These are phyloP conservation scores for Graphium colonna DNA, from an alignment of 2,888 invertebrate genomes.

Conservation along the genomic window DNA sequence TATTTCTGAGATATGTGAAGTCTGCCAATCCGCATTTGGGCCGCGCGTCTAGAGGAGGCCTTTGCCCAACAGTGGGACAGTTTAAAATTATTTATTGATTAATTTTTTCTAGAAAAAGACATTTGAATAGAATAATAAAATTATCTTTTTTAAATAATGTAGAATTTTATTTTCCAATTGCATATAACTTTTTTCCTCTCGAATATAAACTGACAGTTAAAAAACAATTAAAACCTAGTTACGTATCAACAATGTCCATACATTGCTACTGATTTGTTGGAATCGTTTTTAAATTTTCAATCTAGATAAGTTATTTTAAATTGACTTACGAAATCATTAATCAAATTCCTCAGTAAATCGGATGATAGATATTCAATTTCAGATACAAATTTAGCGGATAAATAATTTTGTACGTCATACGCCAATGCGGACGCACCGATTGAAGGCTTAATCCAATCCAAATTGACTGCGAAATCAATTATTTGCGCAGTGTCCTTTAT, in stretches of 20 bases:
- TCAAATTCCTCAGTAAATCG: not conserved
- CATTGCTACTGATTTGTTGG: not conserved
- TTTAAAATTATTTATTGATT: no score
- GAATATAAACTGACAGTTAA: constrained; percentile 32
- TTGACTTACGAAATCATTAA: not conserved
- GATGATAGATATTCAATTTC: not conserved
- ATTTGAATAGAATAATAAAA: no score
- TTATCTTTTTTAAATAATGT: no score
- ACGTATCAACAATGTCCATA: constrained; percentile 3
- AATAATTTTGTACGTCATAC: constrained; percentile 5
- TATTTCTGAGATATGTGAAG: no score
- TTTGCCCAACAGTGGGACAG: no score
- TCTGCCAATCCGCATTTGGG: no score
- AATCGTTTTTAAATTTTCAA: no score
- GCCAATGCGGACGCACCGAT: constrained; percentile 22
- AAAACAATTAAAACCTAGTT: constrained; percentile 11
- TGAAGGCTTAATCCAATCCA: constrained; percentile 1
- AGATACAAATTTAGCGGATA: not conserved
- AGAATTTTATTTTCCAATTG: no score
- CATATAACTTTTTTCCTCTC: no score
- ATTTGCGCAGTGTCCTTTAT: not conserved
- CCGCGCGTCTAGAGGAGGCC: no score
- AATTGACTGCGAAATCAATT: constrained; percentile 12
- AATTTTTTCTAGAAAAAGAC: no score
- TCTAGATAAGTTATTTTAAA: not conserved